phyloP scores from a whole-genome alignment of 2,113 vertebrate genomes.

The Morone saxatilis region DNA sequence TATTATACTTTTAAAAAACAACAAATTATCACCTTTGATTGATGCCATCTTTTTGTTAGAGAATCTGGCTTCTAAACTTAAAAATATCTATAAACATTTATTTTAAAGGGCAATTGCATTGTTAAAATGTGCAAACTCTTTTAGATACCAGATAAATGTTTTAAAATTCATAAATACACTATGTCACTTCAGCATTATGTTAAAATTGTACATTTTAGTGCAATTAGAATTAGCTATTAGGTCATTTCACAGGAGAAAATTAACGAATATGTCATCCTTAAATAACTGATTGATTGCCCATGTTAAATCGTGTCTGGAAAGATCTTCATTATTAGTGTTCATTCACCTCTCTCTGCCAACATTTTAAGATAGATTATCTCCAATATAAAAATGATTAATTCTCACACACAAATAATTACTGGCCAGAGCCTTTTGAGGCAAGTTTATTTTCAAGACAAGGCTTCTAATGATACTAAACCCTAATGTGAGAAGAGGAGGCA shows the following conservation, averaged over 20 bases:
- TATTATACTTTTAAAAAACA: neutral
- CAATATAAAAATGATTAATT: neutral
- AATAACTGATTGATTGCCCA: neutral
- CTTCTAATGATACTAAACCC: neutral
- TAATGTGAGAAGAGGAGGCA: neutral
- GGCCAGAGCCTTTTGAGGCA: neutral
- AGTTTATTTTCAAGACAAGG: neutral
- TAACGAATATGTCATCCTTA: neutral
- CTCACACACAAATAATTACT: neutral
- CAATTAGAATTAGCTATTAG: neutral
- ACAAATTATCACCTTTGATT: neutral
- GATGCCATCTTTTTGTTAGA: neutral
- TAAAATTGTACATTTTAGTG: neutral
- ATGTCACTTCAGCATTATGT: too few species aligned
- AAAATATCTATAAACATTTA: neutral
- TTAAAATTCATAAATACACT: neutral
- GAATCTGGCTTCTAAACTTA: neutral
- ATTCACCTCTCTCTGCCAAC: neutral
- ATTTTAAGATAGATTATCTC: neutral
- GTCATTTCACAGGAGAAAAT: neutral
- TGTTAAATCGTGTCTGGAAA: neutral
- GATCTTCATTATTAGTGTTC: neutral
- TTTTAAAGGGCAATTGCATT: neutral
- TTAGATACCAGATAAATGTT: neutral
- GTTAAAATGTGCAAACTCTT: neutral